phyloP scores from a whole-genome alignment of 1,140 invertebrate genomes.

The Gonatopus flavifemur region DNA sequence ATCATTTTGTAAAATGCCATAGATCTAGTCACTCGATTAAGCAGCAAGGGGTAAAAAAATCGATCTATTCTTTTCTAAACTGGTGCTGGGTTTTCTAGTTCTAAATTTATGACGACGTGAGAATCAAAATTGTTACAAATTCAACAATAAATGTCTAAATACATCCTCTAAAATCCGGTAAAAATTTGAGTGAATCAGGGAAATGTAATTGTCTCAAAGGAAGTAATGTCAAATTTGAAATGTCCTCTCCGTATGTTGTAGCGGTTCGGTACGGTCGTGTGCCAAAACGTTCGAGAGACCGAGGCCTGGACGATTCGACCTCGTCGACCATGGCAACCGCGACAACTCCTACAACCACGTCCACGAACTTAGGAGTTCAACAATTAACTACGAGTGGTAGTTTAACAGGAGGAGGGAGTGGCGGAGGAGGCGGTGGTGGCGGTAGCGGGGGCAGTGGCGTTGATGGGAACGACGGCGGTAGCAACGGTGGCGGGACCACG shows the following conservation, averaged over 20 bases:
- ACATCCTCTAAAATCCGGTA: too few relatives aligned
- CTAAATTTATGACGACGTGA: too few relatives aligned
- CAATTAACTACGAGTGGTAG: slow-evolving; percentile 39
- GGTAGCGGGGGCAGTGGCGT: slow-evolving; percentile 14
- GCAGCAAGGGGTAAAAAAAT: too few relatives aligned
- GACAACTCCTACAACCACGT: slow-evolving; percentile 41
- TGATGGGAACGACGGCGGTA: neutral
- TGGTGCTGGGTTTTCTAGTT: too few relatives aligned
- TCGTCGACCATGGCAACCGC: slow-evolving; percentile 44
- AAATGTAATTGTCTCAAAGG: too few relatives aligned
- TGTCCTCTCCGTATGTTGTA: slow-evolving; percentile 62
- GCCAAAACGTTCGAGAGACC: slow-evolving; percentile 88
- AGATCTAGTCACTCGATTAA: too few relatives aligned
- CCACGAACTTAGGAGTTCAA: slow-evolving; percentile 33
- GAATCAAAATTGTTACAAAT: too few relatives aligned
- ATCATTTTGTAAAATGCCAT: too few relatives aligned
- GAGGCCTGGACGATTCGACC: slow-evolving; percentile 61
- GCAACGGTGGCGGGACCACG: slow-evolving; percentile 10
- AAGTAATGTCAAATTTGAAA: too few relatives aligned
- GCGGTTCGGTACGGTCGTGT: slow-evolving; percentile 95
- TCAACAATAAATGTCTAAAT: too few relatives aligned
- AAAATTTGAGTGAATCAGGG: too few relatives aligned
- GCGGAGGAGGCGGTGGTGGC: slow-evolving; percentile 3
- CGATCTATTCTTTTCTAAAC: too few relatives aligned
- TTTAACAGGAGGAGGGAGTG: neutral